Evolutionary conservation across 1,140 invertebrate species (phyloP).

Genomic region (Whitmania pigra): DNA sequence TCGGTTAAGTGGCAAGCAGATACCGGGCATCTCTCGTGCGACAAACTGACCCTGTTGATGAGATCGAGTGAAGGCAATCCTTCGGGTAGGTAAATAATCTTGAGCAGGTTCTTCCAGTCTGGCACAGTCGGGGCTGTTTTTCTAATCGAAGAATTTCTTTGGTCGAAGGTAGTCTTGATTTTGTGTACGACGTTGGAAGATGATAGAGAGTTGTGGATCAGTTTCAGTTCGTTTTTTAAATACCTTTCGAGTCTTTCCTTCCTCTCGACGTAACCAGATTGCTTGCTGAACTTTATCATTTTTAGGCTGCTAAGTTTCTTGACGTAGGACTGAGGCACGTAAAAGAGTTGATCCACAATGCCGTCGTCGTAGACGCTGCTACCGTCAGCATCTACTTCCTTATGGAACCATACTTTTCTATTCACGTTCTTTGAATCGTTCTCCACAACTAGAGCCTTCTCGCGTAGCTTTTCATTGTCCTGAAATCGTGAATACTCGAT

Average conservation of each 20-base stretch:
- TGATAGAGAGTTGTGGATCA: neutral
- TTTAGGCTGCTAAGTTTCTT: neutral
- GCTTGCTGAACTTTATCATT: neutral
- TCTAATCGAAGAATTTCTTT: neutral
- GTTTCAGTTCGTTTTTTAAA: constrained; percentile 9
- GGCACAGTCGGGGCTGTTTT: neutral
- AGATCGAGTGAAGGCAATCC: neutral
- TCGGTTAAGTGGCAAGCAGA: constrained; percentile 12
- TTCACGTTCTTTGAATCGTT: neutral
- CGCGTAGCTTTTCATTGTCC: neutral
- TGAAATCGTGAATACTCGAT: no score
- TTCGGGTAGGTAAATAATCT: constrained; percentile 9
- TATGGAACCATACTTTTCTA: neutral
- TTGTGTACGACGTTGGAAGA: neutral
- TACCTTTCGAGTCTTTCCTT: neutral
- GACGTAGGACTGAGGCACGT: constrained; percentile 10
- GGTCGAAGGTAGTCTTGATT: neutral
- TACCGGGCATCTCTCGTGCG: constrained; percentile 4
- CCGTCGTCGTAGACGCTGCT: neutral
- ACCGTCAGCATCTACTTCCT: neutral
- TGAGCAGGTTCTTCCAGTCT: neutral
- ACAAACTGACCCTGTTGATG: neutral
- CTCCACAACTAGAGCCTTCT: neutral
- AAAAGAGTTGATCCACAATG: constrained; percentile 7
- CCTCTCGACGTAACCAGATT: neutral